These are phyloP conservation scores for Prenolepis imparis DNA, from an alignment of 2,888 invertebrate species.

Conservation along the genomic window DNA sequence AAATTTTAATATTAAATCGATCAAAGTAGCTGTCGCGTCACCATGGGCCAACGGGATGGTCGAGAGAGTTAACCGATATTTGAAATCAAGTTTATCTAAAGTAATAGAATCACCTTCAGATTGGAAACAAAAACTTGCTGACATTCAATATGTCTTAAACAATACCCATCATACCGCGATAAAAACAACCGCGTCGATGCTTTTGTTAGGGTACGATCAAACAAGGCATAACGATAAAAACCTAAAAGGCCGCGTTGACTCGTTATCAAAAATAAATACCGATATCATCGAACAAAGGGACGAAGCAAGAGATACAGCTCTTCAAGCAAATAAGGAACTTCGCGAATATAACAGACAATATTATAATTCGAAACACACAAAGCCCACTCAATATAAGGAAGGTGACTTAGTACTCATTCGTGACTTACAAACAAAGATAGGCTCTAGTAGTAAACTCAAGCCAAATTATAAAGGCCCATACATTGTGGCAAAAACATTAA, in stretches of 20 bases:
- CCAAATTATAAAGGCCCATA: background rate
- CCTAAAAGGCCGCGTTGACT: background rate
- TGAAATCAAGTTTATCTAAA: background rate
- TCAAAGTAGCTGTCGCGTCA: background rate
- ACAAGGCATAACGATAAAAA: background rate
- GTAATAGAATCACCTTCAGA: too few relatives aligned
- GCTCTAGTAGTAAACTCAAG: background rate
- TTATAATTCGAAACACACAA: background rate
- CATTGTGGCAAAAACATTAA: too few relatives aligned
- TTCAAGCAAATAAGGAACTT: too few relatives aligned
- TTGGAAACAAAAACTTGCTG: too few relatives aligned
- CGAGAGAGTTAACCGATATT: background rate
- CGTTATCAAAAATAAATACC: background rate
- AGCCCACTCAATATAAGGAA: background rate
- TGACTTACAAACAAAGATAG: background rate
- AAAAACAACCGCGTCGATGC: background rate
- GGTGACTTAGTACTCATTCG: background rate
- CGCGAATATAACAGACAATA: too few relatives aligned
- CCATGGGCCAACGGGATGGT: background rate
- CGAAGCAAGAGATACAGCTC: too few relatives aligned
- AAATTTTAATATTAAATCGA: background rate
- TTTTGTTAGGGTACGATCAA: background rate
- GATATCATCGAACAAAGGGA: too few relatives aligned
- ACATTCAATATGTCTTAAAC: background rate
- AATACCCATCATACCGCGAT: background rate